Percentiles rank a stretch among this genome's conserved stretches.
phyloP scores from a whole-genome alignment of 2,888 invertebrate genomes.

The Rhyacophila evoluta region DNA sequence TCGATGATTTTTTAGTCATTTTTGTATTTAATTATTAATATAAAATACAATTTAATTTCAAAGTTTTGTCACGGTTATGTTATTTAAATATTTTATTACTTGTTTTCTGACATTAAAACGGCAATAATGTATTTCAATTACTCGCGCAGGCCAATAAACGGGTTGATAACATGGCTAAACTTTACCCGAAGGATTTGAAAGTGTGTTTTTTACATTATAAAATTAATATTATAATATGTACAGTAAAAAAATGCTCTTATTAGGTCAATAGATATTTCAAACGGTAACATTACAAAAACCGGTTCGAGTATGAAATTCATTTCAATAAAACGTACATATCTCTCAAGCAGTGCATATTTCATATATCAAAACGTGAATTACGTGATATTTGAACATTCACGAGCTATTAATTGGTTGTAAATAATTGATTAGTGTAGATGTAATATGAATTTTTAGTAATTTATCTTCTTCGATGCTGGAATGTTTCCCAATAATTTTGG shows the following conservation, averaged over 20 bases:
- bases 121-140: background rate
- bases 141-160: background rate
- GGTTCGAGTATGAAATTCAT: background rate
- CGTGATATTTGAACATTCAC: constrained; percentile 2
- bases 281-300: background rate
- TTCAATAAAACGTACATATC: background rate
- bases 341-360: background rate
- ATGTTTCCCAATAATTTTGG: background rate
- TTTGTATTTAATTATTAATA: too few relatives aligned
- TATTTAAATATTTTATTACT: background rate
- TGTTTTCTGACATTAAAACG: background rate
- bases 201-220: background rate
- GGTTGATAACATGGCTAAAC: background rate
- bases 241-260: background rate
- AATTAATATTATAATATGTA: background rate
- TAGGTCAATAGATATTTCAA: background rate
- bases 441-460: background rate
- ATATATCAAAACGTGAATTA: background rate
- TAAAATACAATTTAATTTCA: too few relatives aligned
- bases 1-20: too few relatives aligned
- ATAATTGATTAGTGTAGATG: background rate
- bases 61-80: too few relatives aligned
- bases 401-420: background rate
- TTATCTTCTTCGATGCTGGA: background rate
- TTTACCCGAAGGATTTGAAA: background rate